Conservation (phyloP, 2,113 vertebrate species). For the Pleuronectes platessa region DNA sequence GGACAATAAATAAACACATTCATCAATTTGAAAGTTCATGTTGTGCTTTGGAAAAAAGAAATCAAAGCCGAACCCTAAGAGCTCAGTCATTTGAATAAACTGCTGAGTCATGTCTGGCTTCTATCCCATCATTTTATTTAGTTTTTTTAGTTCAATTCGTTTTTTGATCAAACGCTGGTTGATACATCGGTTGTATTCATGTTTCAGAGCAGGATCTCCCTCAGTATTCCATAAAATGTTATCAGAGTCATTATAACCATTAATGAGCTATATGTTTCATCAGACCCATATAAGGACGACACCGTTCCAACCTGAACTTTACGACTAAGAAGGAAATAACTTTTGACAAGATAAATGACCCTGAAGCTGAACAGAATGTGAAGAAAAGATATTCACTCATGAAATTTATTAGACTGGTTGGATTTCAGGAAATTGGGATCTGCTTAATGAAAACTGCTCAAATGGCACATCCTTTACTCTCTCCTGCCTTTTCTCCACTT, state of each 20-base stretch:
- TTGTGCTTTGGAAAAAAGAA: not conserved
- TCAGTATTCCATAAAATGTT: not conserved
- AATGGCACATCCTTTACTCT: not conserved
- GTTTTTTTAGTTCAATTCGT: not conserved
- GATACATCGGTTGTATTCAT: not conserved
- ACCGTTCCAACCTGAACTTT: not conserved
- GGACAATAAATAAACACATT: constrained; percentile 1
- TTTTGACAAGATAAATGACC: not conserved
- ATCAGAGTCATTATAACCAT: not conserved
- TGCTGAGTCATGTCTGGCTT: not conserved
- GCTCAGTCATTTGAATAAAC: not conserved
- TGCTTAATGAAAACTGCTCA: not conserved
- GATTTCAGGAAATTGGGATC: not conserved
- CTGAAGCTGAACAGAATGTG: not conserved
- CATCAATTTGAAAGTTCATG: not conserved
- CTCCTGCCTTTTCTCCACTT: not conserved
- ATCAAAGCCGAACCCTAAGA: not conserved
- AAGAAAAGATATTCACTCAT: not conserved
- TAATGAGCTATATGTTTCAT: not conserved
- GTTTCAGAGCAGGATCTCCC: too few species aligned
- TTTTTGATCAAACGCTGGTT: not conserved
- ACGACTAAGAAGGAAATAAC: not conserved
- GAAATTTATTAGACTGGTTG: not conserved
- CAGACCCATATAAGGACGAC: not conserved
- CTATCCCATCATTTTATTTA: not conserved